Base-by-base conservation (phyloP, 2,888 invertebrate genomes). In the Drosophila neutralis region DNA sequence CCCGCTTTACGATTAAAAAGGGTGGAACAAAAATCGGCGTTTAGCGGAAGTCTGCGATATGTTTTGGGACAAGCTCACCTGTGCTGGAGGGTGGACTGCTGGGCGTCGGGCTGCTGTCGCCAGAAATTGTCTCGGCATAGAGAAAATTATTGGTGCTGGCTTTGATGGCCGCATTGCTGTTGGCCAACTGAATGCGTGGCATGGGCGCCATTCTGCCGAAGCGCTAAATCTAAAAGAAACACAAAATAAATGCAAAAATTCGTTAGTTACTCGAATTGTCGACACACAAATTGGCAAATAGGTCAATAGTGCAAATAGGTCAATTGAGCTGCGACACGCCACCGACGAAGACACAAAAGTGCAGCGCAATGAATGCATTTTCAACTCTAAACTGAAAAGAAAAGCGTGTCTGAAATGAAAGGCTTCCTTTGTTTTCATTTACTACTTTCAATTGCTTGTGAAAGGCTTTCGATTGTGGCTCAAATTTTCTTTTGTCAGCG, bases 61-160 rank as follows among this genome's bases (percentile, higher is more conserved):
- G 36, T 48, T 56, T 57, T 35, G 11, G 36, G n/a, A 7, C 4
- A 8, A 7, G 13, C 64, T 73, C 78, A 93, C 93, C 92, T 90
- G 93, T 92, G 73, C 93, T 93, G 38, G 91, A 91, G 6, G 93
- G 93, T 45, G 93, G 93, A 74, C 92, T 93, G 64, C 93, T 92
- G 36, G 92, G 92, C 38, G 91, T 91, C 57, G 93, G 92, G 78
- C 93, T 93, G 53, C 91, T 92, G 68, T 92, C 92, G 66, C 91
- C 92, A 33, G 93, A 91, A 72, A 92, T 90, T 27, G 90, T 82
- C 64, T 87, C 90, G 42, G 90, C 85, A 64, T 82, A 89, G 8
- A 87, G 80, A 73, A 89, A 90, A 75, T 78, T 80, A 64, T 75
- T 80, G 15, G 83, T 87, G 38, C 54, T 78, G 51, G 76, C 70